Base-by-base conservation (phyloP, 2,113 vertebrate species). In the Sander lucioperca region DNA sequence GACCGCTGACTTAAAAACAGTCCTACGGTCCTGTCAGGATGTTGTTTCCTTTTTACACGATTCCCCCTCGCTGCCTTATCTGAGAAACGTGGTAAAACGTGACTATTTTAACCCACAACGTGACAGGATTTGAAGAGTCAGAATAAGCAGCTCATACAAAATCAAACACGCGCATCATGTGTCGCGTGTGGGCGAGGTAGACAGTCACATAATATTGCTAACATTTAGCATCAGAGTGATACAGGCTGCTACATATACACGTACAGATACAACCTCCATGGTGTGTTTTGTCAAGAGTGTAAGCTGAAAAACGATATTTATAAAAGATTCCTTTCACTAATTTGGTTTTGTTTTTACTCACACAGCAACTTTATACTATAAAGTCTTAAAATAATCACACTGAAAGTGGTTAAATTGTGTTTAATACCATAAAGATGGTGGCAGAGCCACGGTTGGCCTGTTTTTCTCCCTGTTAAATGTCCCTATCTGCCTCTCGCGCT, bases 401-500 rank as follows among this genome's bases (percentile, higher is more conserved):
- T 4, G 58, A 74, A 18, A 1, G 19, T 5, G 7, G 5, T 30
- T 27, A 6, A 18, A 45, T 0, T 2, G 25, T 0, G 0, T 65
- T 18, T 25, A 8, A 74, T 48, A 8, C 11, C 7, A 9, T 47
- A 15, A 21, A 80, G 62, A 11, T 0, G 6, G 67, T 16, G 4
- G 15, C 2, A n/a, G 1, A 25, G 18, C 8, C 11, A 6, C 39
- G 0, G n/a, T 1, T 58, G 14, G 73, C 14, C 43, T 71, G 57
- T 69, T 58, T 75, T 69, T 67, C 70, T 58, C 15, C 65, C 61
- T n/a, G 7, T 33, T 56, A 7, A 6, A 30, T 81, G 83, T 92
- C 86, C 71, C 76, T 2, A 0, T 65, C 74, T 82, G 83, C 77
- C 91, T 82, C 87, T 79, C 85, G 85, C 75, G 82, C 74, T 74